A percentile compares a stretch with the other conserved stretches of the same genome.
These are phyloP conservation scores for Clarias gariepinus DNA, from an alignment of 2,113 vertebrate genomes.

Conservation along the genomic window DNA sequence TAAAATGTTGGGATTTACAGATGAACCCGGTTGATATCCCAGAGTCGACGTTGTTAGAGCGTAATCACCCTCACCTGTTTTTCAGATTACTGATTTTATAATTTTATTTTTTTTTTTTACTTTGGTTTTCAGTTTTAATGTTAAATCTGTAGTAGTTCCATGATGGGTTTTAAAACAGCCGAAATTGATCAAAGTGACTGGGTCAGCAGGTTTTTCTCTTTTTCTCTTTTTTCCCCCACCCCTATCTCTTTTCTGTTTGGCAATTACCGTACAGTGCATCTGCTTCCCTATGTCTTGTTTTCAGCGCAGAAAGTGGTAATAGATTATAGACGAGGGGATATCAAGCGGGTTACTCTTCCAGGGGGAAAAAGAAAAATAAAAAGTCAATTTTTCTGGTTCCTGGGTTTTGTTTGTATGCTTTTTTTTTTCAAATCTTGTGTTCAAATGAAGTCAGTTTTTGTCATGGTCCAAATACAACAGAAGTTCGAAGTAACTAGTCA, in stretches of 20 bases:
- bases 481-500: not conserved
- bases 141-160: slow-evolving; percentile 7
- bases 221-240: not conserved
- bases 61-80: slow-evolving; percentile 9
- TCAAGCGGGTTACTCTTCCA: slow-evolving; percentile 50
- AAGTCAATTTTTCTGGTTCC: slow-evolving; percentile 14
- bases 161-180: not conserved
- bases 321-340: slow-evolving; percentile 51
- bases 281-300: not conserved
- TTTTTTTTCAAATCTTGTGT: slow-evolving; percentile 29
- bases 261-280: not conserved
- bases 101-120: slow-evolving; percentile 6
- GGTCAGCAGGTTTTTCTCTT: not conserved
- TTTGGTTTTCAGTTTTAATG: slow-evolving; percentile 16
- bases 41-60: slow-evolving; percentile 43
- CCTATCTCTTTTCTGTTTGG: not conserved
- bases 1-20: slow-evolving; percentile 41
- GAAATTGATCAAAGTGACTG: not conserved
- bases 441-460: slow-evolving; percentile 15
- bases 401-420: slow-evolving; percentile 38
- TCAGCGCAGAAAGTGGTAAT: slow-evolving; percentile 25
- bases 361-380: not conserved
- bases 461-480: slow-evolving; percentile 6
- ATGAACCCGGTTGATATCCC: slow-evolving; percentile 60
- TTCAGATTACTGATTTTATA: not conserved